Conservation (phyloP, 2,888 invertebrate genomes). For the Troilus luridus region DNA sequence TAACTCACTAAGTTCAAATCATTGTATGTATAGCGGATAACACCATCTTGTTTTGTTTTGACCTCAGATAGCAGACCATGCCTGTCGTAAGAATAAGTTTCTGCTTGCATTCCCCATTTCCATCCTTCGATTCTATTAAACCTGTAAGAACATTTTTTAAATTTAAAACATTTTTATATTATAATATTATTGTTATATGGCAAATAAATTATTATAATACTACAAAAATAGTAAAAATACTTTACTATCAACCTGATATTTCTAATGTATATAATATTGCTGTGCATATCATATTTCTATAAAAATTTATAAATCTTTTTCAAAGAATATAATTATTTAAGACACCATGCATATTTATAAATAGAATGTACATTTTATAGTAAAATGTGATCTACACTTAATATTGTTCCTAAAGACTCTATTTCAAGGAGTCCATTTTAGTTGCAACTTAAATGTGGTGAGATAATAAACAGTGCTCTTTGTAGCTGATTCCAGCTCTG, state of each 20-base stretch:
- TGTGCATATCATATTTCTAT: background rate
- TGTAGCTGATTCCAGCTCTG: no score
- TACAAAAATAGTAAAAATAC: no score
- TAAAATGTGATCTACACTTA: background rate
- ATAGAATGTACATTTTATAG: background rate
- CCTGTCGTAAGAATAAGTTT: constrained; percentile 88
- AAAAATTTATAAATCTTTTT: background rate
- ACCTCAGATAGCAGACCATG: constrained; percentile 91
- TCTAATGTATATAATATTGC: background rate
- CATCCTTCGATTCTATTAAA: constrained; percentile 91
- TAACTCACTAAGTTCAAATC: constrained; percentile 80
- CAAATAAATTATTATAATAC: no score
- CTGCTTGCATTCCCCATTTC: constrained; percentile 90
- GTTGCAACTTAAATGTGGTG: no score
- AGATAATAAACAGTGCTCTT: no score
- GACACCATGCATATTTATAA: background rate
- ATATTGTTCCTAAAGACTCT: no score
- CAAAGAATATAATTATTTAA: background rate
- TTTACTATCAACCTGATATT: background rate
- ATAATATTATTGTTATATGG: no score
- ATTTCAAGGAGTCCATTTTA: no score
- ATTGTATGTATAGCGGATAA: constrained; percentile 84
- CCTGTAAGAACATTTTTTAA: no score
- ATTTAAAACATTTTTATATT: background rate
- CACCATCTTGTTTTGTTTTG: constrained; percentile 90